A percentile compares a stretch with the other conserved stretches of the same genome.
phyloP scores from a whole-genome alignment of 1,140 invertebrate species.

The Drosophila ananassae region DNA sequence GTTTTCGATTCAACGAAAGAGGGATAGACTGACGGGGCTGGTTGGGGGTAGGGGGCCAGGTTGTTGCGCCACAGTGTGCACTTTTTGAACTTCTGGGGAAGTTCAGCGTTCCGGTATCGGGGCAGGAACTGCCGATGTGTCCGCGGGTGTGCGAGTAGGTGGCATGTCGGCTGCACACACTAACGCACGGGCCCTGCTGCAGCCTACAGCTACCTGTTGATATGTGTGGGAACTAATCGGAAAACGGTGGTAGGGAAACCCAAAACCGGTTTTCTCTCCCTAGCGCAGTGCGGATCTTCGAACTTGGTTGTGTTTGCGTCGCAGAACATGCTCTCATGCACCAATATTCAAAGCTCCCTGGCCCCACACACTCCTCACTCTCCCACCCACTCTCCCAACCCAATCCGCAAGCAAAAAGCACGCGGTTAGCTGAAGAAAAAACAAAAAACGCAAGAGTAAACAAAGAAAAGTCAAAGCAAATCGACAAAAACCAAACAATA shows the following conservation, averaged over 20 bases:
- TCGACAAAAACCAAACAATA: constrained; percentile 27
- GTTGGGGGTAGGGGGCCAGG: constrained; percentile 1
- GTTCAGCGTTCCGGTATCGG: constrained; percentile 39
- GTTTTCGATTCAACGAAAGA: constrained; percentile 32
- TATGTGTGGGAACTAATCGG: constrained; percentile 51
- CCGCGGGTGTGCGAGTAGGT: constrained; percentile 35
- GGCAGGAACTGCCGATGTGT: constrained; percentile 21
- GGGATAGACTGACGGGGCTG: background rate
- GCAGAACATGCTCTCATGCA: constrained; percentile 17
- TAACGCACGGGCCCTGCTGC: constrained; percentile 16
- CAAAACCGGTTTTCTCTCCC: constrained; percentile 28
- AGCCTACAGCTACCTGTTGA: constrained; percentile 49
- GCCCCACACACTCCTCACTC: background rate
- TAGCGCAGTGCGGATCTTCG: background rate
- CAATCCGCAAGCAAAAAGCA: background rate
- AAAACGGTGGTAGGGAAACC: constrained; percentile 15
- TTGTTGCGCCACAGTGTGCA: constrained; percentile 53
- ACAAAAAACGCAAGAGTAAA: constrained; percentile 26
- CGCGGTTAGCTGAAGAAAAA: background rate
- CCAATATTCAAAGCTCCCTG: constrained; percentile 5
- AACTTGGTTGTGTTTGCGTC: background rate
- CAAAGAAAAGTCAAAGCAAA: constrained; percentile 19
- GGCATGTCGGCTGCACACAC: constrained; percentile 41
- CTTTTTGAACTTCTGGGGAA: constrained; percentile 47
- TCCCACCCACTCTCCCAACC: background rate